A percentile compares a stretch with the other conserved stretches of the same genome.
Evolutionary conservation across 2,113 vertebrate species (phyloP).

Genomic region (Mus musculus): DNA sequence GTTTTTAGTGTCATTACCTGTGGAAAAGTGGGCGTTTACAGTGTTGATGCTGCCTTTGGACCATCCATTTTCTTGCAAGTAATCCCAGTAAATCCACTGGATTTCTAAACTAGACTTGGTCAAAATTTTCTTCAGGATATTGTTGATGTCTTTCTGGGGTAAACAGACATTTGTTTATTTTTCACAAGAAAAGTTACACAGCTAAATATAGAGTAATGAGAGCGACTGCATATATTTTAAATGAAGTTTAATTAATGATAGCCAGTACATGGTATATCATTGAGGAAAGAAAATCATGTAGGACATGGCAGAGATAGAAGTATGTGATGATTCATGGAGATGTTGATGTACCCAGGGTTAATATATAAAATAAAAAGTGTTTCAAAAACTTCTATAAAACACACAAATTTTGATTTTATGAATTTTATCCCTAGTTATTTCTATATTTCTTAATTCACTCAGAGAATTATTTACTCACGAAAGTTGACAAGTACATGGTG

Average conservation of each 20-base stretch:
- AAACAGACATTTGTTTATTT: not conserved
- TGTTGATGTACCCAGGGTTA: not conserved
- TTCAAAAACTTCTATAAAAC: conserved; percentile 5
- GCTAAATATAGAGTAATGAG: not conserved
- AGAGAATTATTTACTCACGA: conserved; percentile 20
- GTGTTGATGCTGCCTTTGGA: not conserved
- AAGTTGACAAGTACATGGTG: not conserved
- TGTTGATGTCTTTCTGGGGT: too few relatives aligned
- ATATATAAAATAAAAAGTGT: not conserved
- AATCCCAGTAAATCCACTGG: not conserved
- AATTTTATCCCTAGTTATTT: not conserved
- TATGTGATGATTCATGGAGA: not conserved
- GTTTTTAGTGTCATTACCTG: not conserved
- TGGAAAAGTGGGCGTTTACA: not conserved
- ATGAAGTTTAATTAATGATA: not conserved
- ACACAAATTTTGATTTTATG: not conserved
- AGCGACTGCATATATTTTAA: not conserved
- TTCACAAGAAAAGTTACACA: not conserved
- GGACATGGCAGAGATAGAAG: not conserved
- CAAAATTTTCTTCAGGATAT: not conserved
- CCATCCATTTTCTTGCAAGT: too few relatives aligned
- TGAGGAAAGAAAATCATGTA: not conserved
- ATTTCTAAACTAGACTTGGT: too few relatives aligned
- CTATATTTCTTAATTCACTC: conserved; percentile 30
- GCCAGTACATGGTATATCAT: not conserved